A percentile compares a stretch with the other conserved stretches of the same genome.
Conservation (phyloP, 92 coral and sea anemone genomes). For the Metridium senile region DNA sequence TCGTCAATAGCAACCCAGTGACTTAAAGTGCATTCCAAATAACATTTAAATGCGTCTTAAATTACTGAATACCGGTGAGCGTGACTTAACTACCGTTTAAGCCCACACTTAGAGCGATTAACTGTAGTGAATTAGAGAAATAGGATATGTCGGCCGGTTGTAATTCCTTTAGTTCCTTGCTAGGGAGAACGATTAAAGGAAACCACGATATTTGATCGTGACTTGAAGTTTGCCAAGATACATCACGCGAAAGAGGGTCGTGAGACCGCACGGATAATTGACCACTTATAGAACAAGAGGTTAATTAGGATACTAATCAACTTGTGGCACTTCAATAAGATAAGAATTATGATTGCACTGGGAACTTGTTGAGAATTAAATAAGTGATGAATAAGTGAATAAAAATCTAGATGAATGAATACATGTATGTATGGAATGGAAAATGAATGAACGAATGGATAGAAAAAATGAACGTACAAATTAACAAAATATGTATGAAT, state of each 20-base stretch:
- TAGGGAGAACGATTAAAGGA: neutral
- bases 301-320: neutral
- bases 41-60: neutral
- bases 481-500: neutral
- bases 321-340: neutral
- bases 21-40: conserved; percentile 4
- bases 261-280: neutral
- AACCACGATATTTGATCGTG: conserved; percentile 12
- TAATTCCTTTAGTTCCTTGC: neutral
- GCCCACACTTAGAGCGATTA: neutral
- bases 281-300: conserved; percentile 4
- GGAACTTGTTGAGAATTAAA: neutral
- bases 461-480: too few species aligned
- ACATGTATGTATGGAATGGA: too few species aligned
- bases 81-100: neutral
- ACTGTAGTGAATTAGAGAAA: neutral
- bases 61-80: neutral
- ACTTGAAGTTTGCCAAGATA: conserved; percentile 4
- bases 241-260: neutral
- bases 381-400: too few species aligned
- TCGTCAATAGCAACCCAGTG: neutral
- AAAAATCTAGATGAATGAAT: too few species aligned
- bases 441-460: neutral
- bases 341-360: neutral
- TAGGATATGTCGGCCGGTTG: neutral